A percentile compares a stretch with the other conserved stretches of the same genome.
Evolutionary conservation across 2,888 invertebrate genomes (phyloP).

Genomic region (Ectobius pallidus): DNA sequence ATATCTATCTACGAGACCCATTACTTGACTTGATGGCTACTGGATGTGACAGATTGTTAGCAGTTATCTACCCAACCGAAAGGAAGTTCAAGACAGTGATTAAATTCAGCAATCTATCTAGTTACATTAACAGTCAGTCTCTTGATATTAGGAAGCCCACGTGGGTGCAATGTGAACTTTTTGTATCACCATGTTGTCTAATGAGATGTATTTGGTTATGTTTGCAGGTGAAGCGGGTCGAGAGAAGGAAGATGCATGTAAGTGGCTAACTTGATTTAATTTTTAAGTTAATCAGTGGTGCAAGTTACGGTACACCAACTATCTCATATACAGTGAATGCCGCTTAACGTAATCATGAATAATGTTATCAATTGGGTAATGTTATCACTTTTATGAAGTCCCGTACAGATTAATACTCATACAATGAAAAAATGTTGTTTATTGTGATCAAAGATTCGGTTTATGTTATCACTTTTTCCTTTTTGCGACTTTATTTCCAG

Average conservation of each 20-base stretch:
- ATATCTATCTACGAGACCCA: background rate
- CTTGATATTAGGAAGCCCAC: conserved; percentile 31
- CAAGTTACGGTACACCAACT: too few relatives aligned
- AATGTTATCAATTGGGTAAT: too few relatives aligned
- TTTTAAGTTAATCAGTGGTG: too few relatives aligned
- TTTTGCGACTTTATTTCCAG: too few relatives aligned
- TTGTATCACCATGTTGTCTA: background rate
- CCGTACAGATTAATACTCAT: too few relatives aligned
- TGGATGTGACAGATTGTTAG: background rate
- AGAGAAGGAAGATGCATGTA: conserved; percentile 62
- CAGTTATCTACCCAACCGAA: background rate
- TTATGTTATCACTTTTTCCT: too few relatives aligned
- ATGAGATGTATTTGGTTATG: conserved; percentile 43
- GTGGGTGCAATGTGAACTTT: conserved; percentile 14
- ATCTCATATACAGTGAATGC: too few relatives aligned
- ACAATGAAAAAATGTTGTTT: too few relatives aligned
- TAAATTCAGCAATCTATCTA: background rate
- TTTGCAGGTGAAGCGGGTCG: conserved; percentile 58
- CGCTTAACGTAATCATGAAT: too few relatives aligned
- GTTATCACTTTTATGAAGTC: too few relatives aligned
- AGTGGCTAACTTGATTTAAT: too few relatives aligned
- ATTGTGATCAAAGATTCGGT: too few relatives aligned
- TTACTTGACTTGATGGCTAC: background rate
- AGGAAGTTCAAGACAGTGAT: conserved; percentile 19
- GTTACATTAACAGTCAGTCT: conserved; percentile 6